phyloP scores from a whole-genome alignment of 2,888 invertebrate species.

The Catocala fraxini region DNA sequence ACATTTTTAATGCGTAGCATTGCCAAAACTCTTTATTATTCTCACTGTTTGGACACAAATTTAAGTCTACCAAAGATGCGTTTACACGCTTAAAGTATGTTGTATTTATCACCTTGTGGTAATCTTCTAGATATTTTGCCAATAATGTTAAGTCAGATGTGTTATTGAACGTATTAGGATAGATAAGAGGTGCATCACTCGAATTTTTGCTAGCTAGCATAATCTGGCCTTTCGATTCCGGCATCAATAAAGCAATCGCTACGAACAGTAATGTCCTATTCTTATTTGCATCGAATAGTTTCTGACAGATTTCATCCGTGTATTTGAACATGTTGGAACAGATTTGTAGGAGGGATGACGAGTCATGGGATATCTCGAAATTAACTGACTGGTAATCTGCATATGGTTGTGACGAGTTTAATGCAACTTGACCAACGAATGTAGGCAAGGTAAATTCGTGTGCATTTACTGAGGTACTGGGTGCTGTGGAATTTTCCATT shows the following conservation, averaged over 20 bases:
- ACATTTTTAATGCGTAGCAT: conserved; percentile 61
- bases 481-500: conserved; percentile 12
- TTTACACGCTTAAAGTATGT: conserved; percentile 44
- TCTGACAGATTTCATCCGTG: conserved; percentile 50
- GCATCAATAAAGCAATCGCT: conserved; percentile 34
- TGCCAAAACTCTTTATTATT: conserved; percentile 41
- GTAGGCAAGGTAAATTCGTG: conserved; percentile 40
- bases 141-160: conserved; percentile 48
- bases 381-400: conserved; percentile 54
- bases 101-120: conserved; percentile 45
- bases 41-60: conserved; percentile 34
- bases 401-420: conserved; percentile 40
- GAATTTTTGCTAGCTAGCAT: conserved; percentile 30
- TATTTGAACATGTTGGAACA: conserved; percentile 52
- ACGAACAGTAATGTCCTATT: conserved; percentile 23
- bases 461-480: neutral
- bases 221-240: conserved; percentile 46
- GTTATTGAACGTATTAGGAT: conserved; percentile 22
- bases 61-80: conserved; percentile 45
- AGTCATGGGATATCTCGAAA: conserved; percentile 43
- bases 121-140: conserved; percentile 51
- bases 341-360: conserved; percentile 39
- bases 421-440: conserved; percentile 33
- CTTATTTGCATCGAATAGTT: conserved; percentile 30
- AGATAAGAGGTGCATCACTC: conserved; percentile 32